These are phyloP conservation scores for Sebastes iracundus DNA, from an alignment of 2,797 vertebrate species.

Conservation along the genomic window DNA sequence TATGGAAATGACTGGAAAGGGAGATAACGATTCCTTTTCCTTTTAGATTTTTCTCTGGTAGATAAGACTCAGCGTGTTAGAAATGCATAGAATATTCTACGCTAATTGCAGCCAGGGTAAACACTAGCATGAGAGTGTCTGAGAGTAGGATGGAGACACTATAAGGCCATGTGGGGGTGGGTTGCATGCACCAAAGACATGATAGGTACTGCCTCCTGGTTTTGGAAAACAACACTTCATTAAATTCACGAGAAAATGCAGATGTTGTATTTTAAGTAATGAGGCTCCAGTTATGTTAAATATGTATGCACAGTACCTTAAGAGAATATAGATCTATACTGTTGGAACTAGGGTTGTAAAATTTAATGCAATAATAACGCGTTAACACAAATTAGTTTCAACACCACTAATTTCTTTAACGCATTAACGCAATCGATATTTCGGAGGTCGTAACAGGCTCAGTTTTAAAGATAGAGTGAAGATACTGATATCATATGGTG, in stretches of 20 bases:
- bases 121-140: constrained; percentile 20
- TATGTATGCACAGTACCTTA: not conserved
- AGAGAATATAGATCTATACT: too few species aligned
- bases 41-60: constrained; percentile 25
- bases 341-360: too few species aligned
- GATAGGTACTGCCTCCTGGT: not conserved
- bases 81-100: constrained; percentile 37
- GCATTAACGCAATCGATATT: too few species aligned
- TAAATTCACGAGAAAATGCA: not conserved
- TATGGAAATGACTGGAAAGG: constrained; percentile 43
- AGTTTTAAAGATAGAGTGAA: too few species aligned
- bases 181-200: not conserved
- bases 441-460: too few species aligned
- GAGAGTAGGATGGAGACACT: constrained; percentile 11
- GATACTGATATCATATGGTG: too few species aligned
- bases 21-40: constrained; percentile 34
- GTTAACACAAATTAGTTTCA: too few species aligned
- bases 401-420: too few species aligned
- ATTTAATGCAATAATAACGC: too few species aligned
- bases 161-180: not conserved
- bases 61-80: constrained; percentile 40
- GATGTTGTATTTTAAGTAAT: not conserved
- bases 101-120: constrained; percentile 60
- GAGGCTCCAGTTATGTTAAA: not conserved
- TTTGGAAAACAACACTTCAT: constrained; percentile 10